Evolutionary conservation across 1,140 invertebrate species (phyloP).

Genomic region (Trachymyrmex septentrionalis): DNA sequence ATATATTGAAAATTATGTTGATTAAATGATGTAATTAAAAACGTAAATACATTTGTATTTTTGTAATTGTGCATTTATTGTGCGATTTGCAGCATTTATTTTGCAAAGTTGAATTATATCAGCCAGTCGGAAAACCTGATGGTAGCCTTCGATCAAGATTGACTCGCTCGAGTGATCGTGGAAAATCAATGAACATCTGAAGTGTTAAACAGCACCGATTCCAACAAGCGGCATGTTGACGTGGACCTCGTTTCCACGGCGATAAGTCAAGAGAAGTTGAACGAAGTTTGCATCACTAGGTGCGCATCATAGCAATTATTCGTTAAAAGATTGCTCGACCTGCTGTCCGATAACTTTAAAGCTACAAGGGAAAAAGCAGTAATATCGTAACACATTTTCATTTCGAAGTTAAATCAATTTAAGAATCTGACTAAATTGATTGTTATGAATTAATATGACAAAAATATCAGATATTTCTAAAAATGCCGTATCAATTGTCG

Average conservation of each 20-base stretch:
- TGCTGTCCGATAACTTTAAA: constrained; percentile 37
- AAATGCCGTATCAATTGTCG: neutral
- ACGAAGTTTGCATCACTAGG: constrained; percentile 14
- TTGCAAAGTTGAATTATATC: neutral
- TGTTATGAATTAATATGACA: neutral
- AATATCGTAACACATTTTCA: neutral
- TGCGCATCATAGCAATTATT: constrained; percentile 21
- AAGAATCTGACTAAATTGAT: neutral
- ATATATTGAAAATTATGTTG: neutral
- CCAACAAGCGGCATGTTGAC: constrained; percentile 31
- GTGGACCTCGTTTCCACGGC: constrained; percentile 15
- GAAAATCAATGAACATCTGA: constrained; percentile 38
- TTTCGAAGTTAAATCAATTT: neutral
- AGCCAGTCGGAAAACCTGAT: neutral
- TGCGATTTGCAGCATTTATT: constrained; percentile 2
- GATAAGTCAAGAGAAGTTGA: constrained; percentile 36
- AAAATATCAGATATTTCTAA: constrained; percentile 13
- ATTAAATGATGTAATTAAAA: neutral
- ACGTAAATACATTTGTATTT: neutral
- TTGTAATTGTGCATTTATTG: neutral
- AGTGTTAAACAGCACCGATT: constrained; percentile 15
- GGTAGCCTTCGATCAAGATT: constrained; percentile 19
- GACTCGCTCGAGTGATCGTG: constrained; percentile 1
- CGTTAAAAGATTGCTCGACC: constrained; percentile 27
- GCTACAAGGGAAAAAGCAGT: neutral